phyloP scores from a whole-genome alignment of 2,888 invertebrate species.

The Chrysina gloriosa region DNA sequence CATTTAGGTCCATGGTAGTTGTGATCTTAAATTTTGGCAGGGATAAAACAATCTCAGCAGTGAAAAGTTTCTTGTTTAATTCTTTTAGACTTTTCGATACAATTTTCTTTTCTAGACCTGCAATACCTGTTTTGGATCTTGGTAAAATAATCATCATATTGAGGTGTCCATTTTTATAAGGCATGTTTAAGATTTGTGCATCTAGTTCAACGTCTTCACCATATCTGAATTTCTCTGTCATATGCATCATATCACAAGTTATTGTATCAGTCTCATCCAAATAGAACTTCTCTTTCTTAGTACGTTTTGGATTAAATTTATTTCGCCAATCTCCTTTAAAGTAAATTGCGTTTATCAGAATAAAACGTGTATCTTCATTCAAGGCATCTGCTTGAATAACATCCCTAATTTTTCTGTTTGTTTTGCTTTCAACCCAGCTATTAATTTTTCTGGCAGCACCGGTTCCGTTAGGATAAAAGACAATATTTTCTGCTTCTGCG shows the following conservation, averaged over 20 bases:
- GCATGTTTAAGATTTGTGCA: slow-evolving; percentile 76
- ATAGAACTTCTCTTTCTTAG: slow-evolving; percentile 74
- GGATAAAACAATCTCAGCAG: slow-evolving; percentile 69
- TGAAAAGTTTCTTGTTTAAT: neutral
- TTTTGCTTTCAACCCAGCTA: slow-evolving; percentile 81
- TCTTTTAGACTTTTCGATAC: slow-evolving; percentile 59
- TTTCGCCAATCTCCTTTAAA: slow-evolving; percentile 84
- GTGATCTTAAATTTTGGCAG: slow-evolving; percentile 87
- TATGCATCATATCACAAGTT: slow-evolving; percentile 79
- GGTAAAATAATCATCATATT: slow-evolving; percentile 84
- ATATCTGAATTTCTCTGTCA: slow-evolving; percentile 67
- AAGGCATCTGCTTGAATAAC: slow-evolving; percentile 74
- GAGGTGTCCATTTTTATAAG: slow-evolving; percentile 75
- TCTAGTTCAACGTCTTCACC: slow-evolving; percentile 67
- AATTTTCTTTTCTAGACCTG: slow-evolving; percentile 62
- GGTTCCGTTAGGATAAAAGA: slow-evolving; percentile 70
- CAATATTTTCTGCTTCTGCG: slow-evolving; percentile 71
- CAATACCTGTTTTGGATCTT: slow-evolving; percentile 73
- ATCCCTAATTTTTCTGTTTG: slow-evolving; percentile 84
- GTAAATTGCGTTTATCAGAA: slow-evolving; percentile 86
- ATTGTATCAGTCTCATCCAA: slow-evolving; percentile 67
- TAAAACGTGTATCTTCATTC: slow-evolving; percentile 70
- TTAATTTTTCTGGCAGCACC: slow-evolving; percentile 75
- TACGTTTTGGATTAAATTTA: slow-evolving; percentile 72
- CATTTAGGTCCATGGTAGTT: slow-evolving; percentile 73